These are phyloP conservation scores for Bos javanicus DNA, from an alignment of 2,113 vertebrate species.

Conservation along the genomic window DNA sequence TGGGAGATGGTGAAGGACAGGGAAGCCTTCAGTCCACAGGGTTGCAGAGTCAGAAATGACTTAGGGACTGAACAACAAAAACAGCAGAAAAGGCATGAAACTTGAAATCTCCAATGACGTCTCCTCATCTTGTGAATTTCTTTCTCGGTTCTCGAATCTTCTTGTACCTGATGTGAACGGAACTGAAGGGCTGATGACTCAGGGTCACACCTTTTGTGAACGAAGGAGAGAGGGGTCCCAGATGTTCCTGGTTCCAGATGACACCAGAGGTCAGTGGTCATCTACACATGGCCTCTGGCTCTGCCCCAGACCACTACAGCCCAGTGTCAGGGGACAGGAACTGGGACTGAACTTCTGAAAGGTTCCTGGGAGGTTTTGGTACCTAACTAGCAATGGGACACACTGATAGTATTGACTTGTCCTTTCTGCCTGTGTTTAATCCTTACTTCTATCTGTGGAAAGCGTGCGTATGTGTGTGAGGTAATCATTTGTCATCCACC, in stretches of 20 bases:
- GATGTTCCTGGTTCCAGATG: neutral
- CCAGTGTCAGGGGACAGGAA: neutral
- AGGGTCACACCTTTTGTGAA: neutral
- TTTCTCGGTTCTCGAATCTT: neutral
- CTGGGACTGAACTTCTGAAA: neutral
- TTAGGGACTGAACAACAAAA: neutral
- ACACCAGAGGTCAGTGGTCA: neutral
- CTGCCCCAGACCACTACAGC: neutral
- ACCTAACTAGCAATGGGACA: neutral
- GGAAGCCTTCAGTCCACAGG: neutral
- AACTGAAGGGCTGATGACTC: neutral
- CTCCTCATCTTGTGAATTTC: neutral
- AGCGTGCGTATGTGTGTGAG: neutral
- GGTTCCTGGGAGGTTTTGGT: neutral
- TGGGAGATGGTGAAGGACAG: neutral
- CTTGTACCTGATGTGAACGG: neutral
- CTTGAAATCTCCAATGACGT: neutral
- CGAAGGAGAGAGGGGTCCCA: neutral
- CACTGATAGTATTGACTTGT: neutral
- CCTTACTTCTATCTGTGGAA: neutral
- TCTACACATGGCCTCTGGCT: neutral
- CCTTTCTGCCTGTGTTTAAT: neutral
- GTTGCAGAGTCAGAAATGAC: neutral
- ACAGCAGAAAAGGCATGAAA: neutral
- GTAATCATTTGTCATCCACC: neutral